Conservation (phyloP, 2,113 vertebrate species). For the Columba livia region DNA sequence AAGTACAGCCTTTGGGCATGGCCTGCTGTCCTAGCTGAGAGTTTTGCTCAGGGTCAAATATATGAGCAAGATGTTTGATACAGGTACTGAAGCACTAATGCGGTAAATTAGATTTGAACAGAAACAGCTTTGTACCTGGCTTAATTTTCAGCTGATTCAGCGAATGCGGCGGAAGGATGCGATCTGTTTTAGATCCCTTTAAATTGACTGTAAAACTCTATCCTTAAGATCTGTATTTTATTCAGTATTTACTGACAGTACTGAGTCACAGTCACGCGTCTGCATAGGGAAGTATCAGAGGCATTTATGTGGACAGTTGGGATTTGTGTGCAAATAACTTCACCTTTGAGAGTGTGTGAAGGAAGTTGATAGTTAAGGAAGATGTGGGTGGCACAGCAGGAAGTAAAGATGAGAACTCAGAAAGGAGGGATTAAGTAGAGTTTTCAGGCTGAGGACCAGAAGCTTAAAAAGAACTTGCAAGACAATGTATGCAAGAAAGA, state of each 20-base stretch:
- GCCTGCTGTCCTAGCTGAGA: neutral
- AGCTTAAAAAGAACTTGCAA: neutral
- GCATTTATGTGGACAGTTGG: neutral
- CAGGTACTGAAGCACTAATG: neutral
- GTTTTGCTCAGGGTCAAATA: neutral
- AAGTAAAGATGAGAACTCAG: neutral
- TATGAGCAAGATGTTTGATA: neutral
- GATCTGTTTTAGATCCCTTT: neutral
- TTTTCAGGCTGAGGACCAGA: neutral
- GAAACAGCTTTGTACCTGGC: neutral
- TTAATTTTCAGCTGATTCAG: neutral
- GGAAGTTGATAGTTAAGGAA: neutral
- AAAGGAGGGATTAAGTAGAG: neutral
- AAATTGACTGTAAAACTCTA: neutral
- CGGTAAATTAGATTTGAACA: neutral
- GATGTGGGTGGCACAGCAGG: neutral
- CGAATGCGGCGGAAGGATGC: neutral
- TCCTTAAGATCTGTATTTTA: neutral
- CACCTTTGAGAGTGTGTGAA: neutral
- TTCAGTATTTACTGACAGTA: neutral
- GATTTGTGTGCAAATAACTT: neutral
- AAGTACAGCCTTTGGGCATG: neutral
- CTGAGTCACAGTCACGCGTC: slow-evolving; percentile 1
- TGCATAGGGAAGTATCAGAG: neutral
- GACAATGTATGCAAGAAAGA: neutral